A percentile compares a stretch with the other conserved stretches of the same genome.
Evolutionary conservation across 2,113 vertebrate species (phyloP).

Genomic region (Pygoscelis antarcticus): DNA sequence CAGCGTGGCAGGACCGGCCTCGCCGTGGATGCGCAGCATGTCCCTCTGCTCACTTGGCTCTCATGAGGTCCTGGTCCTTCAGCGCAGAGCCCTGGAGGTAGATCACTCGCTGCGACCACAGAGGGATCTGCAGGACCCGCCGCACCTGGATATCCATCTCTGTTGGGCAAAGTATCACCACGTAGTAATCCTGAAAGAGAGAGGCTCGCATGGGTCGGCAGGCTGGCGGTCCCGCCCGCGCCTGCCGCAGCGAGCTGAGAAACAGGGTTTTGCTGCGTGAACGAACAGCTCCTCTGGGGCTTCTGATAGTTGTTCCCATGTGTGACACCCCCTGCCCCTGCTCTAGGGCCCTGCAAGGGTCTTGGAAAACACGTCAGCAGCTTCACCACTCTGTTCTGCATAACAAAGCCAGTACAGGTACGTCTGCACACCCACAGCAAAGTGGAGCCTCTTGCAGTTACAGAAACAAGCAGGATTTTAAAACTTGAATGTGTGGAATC

Average conservation of each 20-base stretch:
- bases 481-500: background rate
- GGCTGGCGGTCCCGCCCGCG: rapidly evolving
- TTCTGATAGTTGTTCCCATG: background rate
- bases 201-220: rapidly evolving
- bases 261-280: background rate
- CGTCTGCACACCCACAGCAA: background rate
- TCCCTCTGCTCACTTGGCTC: conserved; percentile 88
- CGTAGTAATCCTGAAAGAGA: conserved; percentile 90
- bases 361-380: background rate
- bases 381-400: background rate
- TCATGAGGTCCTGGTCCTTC: conserved; percentile 96
- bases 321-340: too few relatives aligned
- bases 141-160: conserved; percentile 96
- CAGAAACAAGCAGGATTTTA: background rate
- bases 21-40: rapidly evolving
- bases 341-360: background rate
- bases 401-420: background rate
- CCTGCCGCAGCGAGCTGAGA: background rate
- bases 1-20: rapidly evolving
- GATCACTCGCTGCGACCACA: conserved; percentile 96
- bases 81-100: conserved; percentile 95
- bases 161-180: conserved; percentile 93
- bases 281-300: background rate
- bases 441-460: background rate
- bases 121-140: conserved; percentile 93